phyloP scores from a whole-genome alignment of 2,888 invertebrate species.

The Yponomeuta cagnagella region DNA sequence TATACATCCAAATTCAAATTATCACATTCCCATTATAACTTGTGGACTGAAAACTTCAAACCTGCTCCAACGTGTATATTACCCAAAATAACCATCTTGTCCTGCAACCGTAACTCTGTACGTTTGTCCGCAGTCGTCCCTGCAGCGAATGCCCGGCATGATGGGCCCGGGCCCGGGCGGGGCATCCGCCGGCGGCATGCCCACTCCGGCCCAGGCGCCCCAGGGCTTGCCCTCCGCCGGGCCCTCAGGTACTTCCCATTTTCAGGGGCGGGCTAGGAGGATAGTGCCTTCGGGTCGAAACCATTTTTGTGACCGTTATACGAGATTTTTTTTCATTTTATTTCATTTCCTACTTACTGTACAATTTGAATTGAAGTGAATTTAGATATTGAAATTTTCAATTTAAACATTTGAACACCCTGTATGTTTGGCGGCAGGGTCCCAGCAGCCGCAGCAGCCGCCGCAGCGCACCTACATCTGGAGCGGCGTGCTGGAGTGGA shows the following conservation, averaged over 20 bases:
- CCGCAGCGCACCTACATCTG: constrained; percentile 75
- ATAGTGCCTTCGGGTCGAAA: neutral
- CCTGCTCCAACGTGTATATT: no score
- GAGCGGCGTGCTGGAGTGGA: constrained; percentile 93
- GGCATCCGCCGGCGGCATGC: neutral
- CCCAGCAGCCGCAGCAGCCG: constrained; percentile 31
- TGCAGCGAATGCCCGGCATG: constrained; percentile 12
- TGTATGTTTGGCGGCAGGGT: neutral
- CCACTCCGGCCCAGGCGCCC: neutral
- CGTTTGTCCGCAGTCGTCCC: constrained; percentile 4
- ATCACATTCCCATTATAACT: no score
- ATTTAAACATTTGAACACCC: no score
- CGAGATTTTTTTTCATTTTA: no score
- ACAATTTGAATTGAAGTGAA: no score
- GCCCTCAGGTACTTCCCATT: neutral
- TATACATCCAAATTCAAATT: neutral
- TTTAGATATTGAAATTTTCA: no score
- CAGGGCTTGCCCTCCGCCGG: neutral
- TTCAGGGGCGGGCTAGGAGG: neutral
- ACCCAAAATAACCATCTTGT: no score
- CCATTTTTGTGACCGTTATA: no score
- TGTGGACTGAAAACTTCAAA: no score
- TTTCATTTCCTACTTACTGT: no score
- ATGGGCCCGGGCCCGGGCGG: neutral
- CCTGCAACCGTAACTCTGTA: neutral